Evolutionary conservation across 2,113 vertebrate species (phyloP), one percentile per base, ranked within the genome.

Genomic region (Nymphicus hollandicus): DNA sequence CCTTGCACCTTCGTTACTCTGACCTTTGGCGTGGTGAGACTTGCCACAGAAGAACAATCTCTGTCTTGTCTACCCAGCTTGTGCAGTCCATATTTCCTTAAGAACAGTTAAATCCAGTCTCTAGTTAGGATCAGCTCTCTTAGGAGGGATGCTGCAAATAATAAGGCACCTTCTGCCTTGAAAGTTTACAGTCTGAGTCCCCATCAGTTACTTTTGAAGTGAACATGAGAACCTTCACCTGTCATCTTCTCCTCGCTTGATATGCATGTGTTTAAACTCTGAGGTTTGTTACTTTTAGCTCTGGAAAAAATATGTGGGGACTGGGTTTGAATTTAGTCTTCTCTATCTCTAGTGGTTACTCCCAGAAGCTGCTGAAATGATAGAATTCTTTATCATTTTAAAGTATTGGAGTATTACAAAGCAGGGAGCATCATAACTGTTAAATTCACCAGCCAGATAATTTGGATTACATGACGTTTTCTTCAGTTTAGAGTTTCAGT

Each of bases 231-330:
- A 43, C 22, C 50, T 63, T 91, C 20, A 24, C 47, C 71, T 55
- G 1, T 63, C 46, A 44, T 25, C 23, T 81, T 56, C 64, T 69
- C 31, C 61, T 81, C 19, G 11, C 20, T 71, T 76, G 11, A 5
- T 13, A 9, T 15, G 19, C 12, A 2, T 55, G 43, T n/a, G 63
- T 77, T 6, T 70, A 70, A 86, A 39, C 17, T 46, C 37, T 2
- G 14, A n/a, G 9, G 1, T 10, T 66, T 66, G 16, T 72, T 81
- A 60, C 9, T 69, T 61, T 43, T 29, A 43, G 33, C 65, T 84
- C 61, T 46, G 46, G 19, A 69, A 93, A 76, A 76, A 28, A 3
- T 12, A 28, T 0, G 0, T 4, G 56, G 9, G 13, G 22, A 24
- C 0, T 0, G 35, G 17, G 25, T 80, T 86, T 64, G 11, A 73